A percentile compares a stretch with the other conserved stretches of the same genome.
Conservation (phyloP, 2,888 invertebrate species). For the Tigriopus californicus region DNA sequence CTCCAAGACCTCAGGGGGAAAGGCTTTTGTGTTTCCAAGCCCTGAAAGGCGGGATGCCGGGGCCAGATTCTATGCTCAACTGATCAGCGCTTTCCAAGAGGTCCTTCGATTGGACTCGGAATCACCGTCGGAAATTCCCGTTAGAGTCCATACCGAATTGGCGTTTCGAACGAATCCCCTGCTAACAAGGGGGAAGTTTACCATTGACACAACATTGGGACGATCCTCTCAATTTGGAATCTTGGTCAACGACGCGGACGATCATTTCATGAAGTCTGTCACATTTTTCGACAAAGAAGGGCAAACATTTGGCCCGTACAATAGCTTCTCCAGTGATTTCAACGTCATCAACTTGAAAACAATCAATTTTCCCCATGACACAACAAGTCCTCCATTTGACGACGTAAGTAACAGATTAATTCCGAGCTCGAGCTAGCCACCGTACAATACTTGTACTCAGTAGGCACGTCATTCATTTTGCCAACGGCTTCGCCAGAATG, state of each 20-base stretch:
- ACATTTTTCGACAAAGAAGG: constrained; percentile 4
- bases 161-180: constrained; percentile 30
- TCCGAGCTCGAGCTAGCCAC: no score
- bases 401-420: constrained; percentile 26
- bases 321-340: background rate
- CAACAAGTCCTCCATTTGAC: constrained; percentile 28
- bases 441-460: no score
- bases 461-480: no score
- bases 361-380: constrained; percentile 7
- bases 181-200: constrained; percentile 32
- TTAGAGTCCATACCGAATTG: constrained; percentile 32
- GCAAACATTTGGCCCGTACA: constrained; percentile 11
- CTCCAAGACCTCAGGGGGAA: constrained; percentile 8
- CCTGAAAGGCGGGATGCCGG: constrained; percentile 26
- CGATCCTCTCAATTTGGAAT: constrained; percentile 29
- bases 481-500: no score
- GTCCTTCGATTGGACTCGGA: background rate
- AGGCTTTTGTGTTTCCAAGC: constrained; percentile 20
- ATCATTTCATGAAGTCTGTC: constrained; percentile 26
- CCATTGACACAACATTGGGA: constrained; percentile 33
- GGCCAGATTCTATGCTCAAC: background rate
- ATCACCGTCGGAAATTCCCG: constrained; percentile 22
- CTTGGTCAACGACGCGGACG: constrained; percentile 34
- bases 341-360: constrained; percentile 15
- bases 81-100: background rate